Evolutionary conservation across 64 coral and sea anemone species (phyloP).

Genomic region (Orbicella faveolata): DNA sequence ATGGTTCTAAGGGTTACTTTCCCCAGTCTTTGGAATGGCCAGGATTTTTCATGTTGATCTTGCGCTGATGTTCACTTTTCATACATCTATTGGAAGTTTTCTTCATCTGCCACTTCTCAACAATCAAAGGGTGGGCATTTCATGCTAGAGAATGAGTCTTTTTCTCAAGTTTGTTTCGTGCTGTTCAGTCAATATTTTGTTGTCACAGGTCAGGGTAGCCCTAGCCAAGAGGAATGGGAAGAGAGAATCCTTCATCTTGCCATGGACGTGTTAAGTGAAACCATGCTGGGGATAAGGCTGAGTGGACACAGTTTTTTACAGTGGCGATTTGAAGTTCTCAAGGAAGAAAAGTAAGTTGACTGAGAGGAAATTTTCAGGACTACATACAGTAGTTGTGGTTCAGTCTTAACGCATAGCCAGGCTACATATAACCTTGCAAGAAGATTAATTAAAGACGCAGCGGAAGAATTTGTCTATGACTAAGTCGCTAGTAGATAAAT

Average conservation of each 20-base stretch:
- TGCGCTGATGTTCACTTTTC: too few relatives aligned
- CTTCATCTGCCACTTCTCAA: too few relatives aligned
- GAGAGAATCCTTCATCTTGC: constrained; percentile 83
- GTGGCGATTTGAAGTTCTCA: constrained; percentile 91
- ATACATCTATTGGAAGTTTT: too few relatives aligned
- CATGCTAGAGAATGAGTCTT: too few relatives aligned
- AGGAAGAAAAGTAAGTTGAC: constrained; percentile 66
- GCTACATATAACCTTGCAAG: neutral
- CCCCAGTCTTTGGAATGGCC: too few relatives aligned
- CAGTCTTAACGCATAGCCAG: neutral
- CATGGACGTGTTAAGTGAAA: constrained; percentile 85
- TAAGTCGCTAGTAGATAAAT: too few relatives aligned
- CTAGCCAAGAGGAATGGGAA: constrained; percentile 92
- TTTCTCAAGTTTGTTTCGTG: neutral
- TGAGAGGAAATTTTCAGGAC: neutral
- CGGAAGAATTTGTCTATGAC: too few relatives aligned
- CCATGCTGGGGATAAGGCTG: constrained; percentile 73
- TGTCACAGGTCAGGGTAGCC: constrained; percentile 56
- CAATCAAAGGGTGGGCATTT: too few relatives aligned
- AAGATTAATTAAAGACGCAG: neutral
- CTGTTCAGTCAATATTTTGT: neutral
- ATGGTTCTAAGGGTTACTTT: too few relatives aligned
- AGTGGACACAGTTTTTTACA: constrained; percentile 81
- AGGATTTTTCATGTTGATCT: too few relatives aligned
- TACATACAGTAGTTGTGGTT: neutral